phyloP scores from a whole-genome alignment of 2,113 vertebrate species.

The Sander vitreus region DNA sequence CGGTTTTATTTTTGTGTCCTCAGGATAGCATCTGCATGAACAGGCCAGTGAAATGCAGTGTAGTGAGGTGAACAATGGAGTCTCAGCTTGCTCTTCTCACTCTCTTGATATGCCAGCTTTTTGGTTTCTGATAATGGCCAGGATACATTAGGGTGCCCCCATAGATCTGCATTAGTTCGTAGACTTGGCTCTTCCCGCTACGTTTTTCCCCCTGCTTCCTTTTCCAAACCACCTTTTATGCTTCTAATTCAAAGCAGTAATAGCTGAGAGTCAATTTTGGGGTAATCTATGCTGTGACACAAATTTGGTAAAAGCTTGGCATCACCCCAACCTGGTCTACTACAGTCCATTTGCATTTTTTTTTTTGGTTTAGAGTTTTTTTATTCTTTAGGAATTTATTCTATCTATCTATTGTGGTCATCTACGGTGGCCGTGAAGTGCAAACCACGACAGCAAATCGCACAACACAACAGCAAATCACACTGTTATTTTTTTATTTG shows the following conservation, averaged over 20 bases:
- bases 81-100: constrained; percentile 28
- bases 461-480: no score
- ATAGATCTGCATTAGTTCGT: constrained; percentile 42
- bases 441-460: no score
- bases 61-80: constrained; percentile 35
- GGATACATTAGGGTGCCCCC: constrained; percentile 37
- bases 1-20: constrained; percentile 45
- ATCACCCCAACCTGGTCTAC: background rate
- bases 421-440: no score
- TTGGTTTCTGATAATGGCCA: constrained; percentile 55
- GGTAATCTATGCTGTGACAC: background rate
- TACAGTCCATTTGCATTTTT: constrained; percentile 3
- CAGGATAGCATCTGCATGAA: constrained; percentile 35
- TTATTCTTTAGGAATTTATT: background rate
- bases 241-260: constrained; percentile 35
- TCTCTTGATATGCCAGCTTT: constrained; percentile 46
- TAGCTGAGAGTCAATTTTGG: background rate
- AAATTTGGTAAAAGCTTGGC: constrained; percentile 9
- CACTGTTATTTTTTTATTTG: no score
- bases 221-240: constrained; percentile 26
- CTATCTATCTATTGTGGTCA: background rate
- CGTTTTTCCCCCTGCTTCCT: constrained; percentile 33
- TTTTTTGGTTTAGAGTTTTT: no score
- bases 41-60: constrained; percentile 24
- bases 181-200: constrained; percentile 13